Evolutionary conservation across 2,113 vertebrate genomes (phyloP), one percentile per base, ranked within the genome.

Genomic region (Leiothrix lutea): DNA sequence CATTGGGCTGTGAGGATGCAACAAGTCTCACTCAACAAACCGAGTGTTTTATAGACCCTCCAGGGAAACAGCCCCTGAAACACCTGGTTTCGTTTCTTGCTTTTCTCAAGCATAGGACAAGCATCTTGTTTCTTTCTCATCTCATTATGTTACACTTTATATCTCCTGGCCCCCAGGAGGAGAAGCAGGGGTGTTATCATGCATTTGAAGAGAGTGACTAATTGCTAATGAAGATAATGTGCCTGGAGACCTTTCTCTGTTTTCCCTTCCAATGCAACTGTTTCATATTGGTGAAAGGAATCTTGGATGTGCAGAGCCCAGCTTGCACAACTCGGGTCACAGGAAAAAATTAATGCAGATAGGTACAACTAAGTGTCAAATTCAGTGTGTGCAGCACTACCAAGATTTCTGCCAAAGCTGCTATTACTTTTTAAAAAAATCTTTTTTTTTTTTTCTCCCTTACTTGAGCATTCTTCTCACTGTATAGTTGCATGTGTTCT

Each of bases 311-410:
- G 50, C 48, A 60, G 50, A 70, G 23, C 25, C 60, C 4, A 38
- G 22, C 48, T 50, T 69, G 22, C 20, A 51, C 26, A 48, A 24
- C 29, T 44, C 0, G 0, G 28, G 25, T 24, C 18, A 18, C 14
- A 31, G 12, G 19, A 75, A 24, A 25, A 56, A 88, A 31, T 67
- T 73, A 0, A 23, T 40, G 5, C 22, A 47, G 29, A 45, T 8
- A 33, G 23, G 31, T 53, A 38, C 38, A 89, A 7, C 33, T 22
- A 38, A 38, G 6, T 44, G 35, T 67, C 45, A 51, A 35, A 57
- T 33, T 28, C 7, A 12, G 16, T n/a, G 9, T 42, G 14, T 36
- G 28, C 11, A 29, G 5, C n/a, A 65, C 21, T n/a, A 25, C 8
- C 14, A 60, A 56, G 48, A 22, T 53, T 74, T 74, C 25, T 90